phyloP scores from a whole-genome alignment of 2,888 invertebrate genomes.

The Ennomos erosarius region DNA sequence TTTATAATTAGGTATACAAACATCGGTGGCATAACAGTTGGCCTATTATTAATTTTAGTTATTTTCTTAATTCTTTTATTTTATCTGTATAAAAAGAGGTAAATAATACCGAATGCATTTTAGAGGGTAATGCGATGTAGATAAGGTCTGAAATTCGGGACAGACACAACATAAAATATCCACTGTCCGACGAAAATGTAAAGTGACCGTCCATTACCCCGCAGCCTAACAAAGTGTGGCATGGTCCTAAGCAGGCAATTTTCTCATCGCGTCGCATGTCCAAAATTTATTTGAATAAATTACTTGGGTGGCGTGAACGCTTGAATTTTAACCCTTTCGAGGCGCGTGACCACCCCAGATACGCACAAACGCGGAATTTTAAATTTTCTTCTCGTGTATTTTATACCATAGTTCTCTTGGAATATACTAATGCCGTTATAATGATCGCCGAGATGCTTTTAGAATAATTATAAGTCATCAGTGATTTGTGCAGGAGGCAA shows the following conservation, averaged over 20 bases:
- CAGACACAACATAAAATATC: neutral
- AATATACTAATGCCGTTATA: slow-evolving; percentile 48
- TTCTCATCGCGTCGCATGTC: slow-evolving; percentile 67
- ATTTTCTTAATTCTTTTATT: too few relatives aligned
- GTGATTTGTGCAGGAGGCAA: too few relatives aligned
- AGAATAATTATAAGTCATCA: too few relatives aligned
- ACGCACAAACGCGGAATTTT: slow-evolving; percentile 52
- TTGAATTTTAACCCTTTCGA: slow-evolving; percentile 74
- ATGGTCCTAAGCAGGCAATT: slow-evolving; percentile 62
- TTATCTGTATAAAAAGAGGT: too few relatives aligned
- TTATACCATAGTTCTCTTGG: slow-evolving; percentile 42
- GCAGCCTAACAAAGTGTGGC: slow-evolving; percentile 44
- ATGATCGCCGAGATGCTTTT: slow-evolving; percentile 29
- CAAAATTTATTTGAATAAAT: slow-evolving; percentile 81
- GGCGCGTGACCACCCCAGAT: slow-evolving; percentile 54
- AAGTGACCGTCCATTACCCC: slow-evolving; percentile 22
- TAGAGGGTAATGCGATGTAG: too few relatives aligned
- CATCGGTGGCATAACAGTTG: too few relatives aligned
- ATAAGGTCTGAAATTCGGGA: neutral
- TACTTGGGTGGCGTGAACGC: slow-evolving; percentile 68
- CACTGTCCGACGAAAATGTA: slow-evolving; percentile 20
- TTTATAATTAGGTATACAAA: too few relatives aligned
- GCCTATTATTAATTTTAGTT: too few relatives aligned
- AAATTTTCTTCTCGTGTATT: slow-evolving; percentile 47
- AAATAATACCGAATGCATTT: too few relatives aligned